A percentile compares a stretch with the other conserved stretches of the same genome.
Evolutionary conservation across 1,140 invertebrate species (phyloP).

Genomic region (Luehdorfia chinensis): DNA sequence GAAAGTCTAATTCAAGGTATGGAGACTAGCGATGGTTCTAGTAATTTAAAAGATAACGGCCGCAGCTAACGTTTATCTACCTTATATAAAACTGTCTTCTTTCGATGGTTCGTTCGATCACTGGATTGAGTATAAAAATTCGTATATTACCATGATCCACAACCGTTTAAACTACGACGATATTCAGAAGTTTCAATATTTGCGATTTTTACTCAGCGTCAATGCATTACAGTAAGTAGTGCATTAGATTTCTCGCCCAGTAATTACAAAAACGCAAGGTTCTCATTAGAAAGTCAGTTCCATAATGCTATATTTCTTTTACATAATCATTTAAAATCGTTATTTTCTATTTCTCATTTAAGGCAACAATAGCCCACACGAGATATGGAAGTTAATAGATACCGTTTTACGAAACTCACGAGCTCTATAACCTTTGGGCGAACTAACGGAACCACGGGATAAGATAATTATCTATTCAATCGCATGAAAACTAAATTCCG

Average conservation of each 20-base stretch:
- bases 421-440: conserved; percentile 17
- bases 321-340: conserved; percentile 22
- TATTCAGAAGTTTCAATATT: conserved; percentile 31
- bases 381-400: conserved; percentile 21
- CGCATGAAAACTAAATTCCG: conserved; percentile 15
- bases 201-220: conserved; percentile 20
- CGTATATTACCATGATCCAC: conserved; percentile 28
- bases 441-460: too few species aligned
- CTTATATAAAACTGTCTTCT: conserved; percentile 22
- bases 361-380: conserved; percentile 14
- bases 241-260: conserved; percentile 22
- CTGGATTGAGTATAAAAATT: conserved; percentile 28
- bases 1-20: conserved; percentile 15
- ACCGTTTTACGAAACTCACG: conserved; percentile 21
- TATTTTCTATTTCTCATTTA: conserved; percentile 15
- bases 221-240: conserved; percentile 23
- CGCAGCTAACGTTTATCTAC: conserved; percentile 18
- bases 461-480: conserved; percentile 23
- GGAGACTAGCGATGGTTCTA: conserved; percentile 10
- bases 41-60: not conserved
- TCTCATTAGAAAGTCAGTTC: conserved; percentile 21
- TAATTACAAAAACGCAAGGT: conserved; percentile 24
- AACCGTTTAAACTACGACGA: conserved; percentile 21
- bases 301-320: conserved; percentile 21
- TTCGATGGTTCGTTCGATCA: conserved; percentile 27